Evolutionary conservation across 2,888 invertebrate species (phyloP), one percentile per base, ranked within the genome.

Genomic region (Trichogramma evanescens): DNA sequence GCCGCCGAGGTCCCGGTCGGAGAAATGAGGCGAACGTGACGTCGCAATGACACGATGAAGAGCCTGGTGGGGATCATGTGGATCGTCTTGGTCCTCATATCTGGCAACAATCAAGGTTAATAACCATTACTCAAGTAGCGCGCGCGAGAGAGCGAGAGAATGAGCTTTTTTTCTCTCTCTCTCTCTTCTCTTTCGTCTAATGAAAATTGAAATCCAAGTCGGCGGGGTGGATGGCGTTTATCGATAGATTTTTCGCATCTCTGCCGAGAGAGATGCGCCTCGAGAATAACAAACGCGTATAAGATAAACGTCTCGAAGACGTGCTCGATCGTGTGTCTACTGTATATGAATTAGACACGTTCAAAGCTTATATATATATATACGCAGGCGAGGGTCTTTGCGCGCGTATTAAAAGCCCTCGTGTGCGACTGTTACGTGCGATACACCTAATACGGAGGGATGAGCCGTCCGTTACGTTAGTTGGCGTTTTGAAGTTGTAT

Each of bases 31-130:
- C 74, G 79, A 76, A 79, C 79, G 80, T 81, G 81, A 82, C 77
- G 78, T 76, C 79, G 79, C 76, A 76, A 79, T 79, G 80, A 79
- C 80, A 81, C 75, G 78, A 83, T 83, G 83, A 83, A 82, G 82
- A 82, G 80, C 77, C 79, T 83, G 78, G 81, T 83, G 74, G 82
- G 82, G 78, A 83, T 82, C 78, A 82, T 83, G 82, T 83, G 83
- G 83, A 82, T 83, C 78, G 81, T 83, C 73, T 80, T 83, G 77
- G 82, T 83, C 76, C 81, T 83, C 73, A 79, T 83, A 78, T 83
- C 83, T 82, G 83, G 83, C 83, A 72, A n/a, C 52, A 50, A 54
- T 9, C n/a, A 45, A 45, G 8, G n/a, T 9, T 52, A 45, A 56
- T 39, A 49, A 56, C 52, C n/a, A 6, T 50, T 10, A 6, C 48